Percentiles rank a stretch among this genome's conserved stretches.
These are phyloP conservation scores for Troglohyphantes excavatus DNA, from an alignment of 2,888 invertebrate species.

Conservation along the genomic window DNA sequence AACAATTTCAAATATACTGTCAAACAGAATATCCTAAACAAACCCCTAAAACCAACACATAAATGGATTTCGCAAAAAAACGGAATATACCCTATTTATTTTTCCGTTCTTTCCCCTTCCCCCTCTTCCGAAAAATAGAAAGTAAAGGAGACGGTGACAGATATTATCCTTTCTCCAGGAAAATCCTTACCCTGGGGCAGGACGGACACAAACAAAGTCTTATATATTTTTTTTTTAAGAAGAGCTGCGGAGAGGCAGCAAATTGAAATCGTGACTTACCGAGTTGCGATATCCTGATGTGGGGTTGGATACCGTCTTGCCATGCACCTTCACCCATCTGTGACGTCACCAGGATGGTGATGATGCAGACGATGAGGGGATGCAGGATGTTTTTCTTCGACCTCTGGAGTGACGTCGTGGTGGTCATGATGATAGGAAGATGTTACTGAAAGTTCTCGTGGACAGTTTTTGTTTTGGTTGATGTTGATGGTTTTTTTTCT, in stretches of 20 bases:
- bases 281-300: conserved; percentile 67
- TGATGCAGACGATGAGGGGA: neutral
- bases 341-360: conserved; percentile 49
- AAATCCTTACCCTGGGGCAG: conserved; percentile 6
- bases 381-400: conserved; percentile 1
- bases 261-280: conserved; percentile 71
- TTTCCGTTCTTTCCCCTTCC: too few relatives aligned
- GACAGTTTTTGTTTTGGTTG: neutral
- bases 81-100: conserved; percentile 46
- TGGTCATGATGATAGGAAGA: conserved; percentile 10
- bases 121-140: neutral
- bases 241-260: neutral
- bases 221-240: neutral
- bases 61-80: conserved; percentile 51
- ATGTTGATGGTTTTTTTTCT: neutral
- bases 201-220: neutral
- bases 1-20: neutral
- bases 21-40: neutral
- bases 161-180: conserved; percentile 44
- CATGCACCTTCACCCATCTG: conserved; percentile 53
- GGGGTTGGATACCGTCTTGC: conserved; percentile 73
- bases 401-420: conserved; percentile 20
- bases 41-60: conserved; percentile 27
- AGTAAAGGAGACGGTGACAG: conserved; percentile 37
- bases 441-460: neutral